Base-by-base conservation (phyloP, 1,140 invertebrate genomes). In the Drosophila auraria region DNA sequence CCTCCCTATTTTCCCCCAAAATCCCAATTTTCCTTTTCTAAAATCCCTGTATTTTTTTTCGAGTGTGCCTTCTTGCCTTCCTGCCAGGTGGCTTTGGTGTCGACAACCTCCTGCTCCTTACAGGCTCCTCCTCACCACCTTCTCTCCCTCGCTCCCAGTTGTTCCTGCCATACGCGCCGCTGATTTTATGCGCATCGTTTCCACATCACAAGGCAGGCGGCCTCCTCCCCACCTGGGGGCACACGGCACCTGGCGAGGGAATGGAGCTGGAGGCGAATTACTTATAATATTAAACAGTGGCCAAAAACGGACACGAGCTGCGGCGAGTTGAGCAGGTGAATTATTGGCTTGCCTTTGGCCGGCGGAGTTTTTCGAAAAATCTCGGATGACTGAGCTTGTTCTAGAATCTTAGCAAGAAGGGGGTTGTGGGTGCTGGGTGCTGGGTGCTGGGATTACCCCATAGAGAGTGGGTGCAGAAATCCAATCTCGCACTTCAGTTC, bases 121-220 rank as follows among this genome's bases (percentile, higher is more conserved):
- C 44, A 2, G 8, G 1, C n/a, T 15, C 30, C 17, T 33, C 36
- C 33, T 47, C 30, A n/a, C 23, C 15, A 20, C 6, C 1, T n/a
- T 9, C 14, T 11, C 30, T 23, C 17, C 30, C 7, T 5, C 23
- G 20, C 20, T 20, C 12, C 45, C 60, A 14, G 15, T 33, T 40
- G 25, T 63, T 68, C 11, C 81, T 83, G 82, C 64, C 80, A 83
- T 87, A 87, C 83, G 83, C 83, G 65, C 80, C 71, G 87, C 76
- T 90, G 87, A 87, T 87, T 90, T 90, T 73, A 90, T 90, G 83
- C 86, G 87, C 86, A 90, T 91, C 82, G 87, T 68, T 91, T 91
- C 87, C 87, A 86, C 86, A 82, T 86, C 86, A 87, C 68, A 77
- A 77, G 62, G 51, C 83, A 87, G 64, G 69, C 57, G 78, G 69